Conservation (phyloP, 1,140 invertebrate species). For the Tetramorium parvispinum region DNA sequence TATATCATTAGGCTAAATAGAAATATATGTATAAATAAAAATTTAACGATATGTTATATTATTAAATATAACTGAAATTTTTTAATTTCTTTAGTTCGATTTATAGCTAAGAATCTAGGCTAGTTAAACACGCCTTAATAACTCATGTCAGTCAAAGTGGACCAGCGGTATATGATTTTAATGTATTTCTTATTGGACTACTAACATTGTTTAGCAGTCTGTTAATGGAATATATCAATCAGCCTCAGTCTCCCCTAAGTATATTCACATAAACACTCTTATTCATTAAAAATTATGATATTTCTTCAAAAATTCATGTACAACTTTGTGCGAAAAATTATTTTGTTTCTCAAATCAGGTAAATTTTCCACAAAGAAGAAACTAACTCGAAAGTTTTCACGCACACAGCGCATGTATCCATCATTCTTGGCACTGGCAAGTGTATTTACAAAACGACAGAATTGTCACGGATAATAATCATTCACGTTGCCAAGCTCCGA, state of each 20-base stretch:
- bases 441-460: conserved; percentile 49
- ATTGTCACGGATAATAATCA: background rate
- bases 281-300: conserved; percentile 40
- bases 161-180: background rate
- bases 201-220: background rate
- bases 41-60: conserved; percentile 30
- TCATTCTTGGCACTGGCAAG: background rate
- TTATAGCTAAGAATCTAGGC: background rate
- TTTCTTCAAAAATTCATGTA: conserved; percentile 30
- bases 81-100: background rate
- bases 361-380: conserved; percentile 37
- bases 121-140: background rate
- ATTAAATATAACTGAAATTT: background rate
- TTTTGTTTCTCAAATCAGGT: conserved; percentile 30
- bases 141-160: background rate
- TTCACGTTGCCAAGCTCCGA: background rate
- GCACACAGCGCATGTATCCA: conserved; percentile 8
- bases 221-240: conserved; percentile 18
- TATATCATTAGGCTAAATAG: conserved; percentile 33
- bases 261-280: background rate
- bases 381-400: conserved; percentile 34
- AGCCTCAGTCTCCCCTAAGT: conserved; percentile 28
- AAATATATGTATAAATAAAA: conserved; percentile 14
- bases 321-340: conserved; percentile 39
- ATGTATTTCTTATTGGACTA: background rate